Base-by-base conservation (phyloP, 2,888 invertebrate species). In the Melikaiella ostensackeni region DNA sequence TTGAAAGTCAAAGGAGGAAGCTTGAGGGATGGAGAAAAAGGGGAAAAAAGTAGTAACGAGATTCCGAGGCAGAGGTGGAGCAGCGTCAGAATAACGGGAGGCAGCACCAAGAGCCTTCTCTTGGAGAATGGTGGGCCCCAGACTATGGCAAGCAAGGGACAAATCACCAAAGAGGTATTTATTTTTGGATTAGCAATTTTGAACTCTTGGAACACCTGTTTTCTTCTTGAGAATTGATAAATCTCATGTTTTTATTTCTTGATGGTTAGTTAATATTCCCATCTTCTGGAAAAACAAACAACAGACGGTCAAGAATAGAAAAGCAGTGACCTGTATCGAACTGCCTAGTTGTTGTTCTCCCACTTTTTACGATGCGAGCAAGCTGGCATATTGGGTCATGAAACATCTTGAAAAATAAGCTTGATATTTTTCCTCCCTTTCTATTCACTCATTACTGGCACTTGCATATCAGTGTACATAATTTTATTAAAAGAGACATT, bases 51-150 rank as follows among this genome's bases (percentile, higher is more conserved):
- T 73, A 81, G 84, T 66, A 57, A 57, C 8, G 90, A 90, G 33
- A 81, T 86, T 6, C 86, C 90, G 21, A 88, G 89, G 55, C 91
- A 91, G 76, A 85, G 88, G 33, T 91, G 91, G 91, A 91, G 90
- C 85, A 91, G 91, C 84, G 89, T 91, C 57, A 85, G 90, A 75
- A 86, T 91, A 80, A 90, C 90, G 80, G 91, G 89, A 76, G 90
- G 89, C 64, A 91, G 91, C 77, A 91, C 90, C 74, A 91, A 91
- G 86, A 91, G 91, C 76, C 86, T 91, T 62, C 84, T 91, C 42
- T 82, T 91, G 76, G 91, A 91, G 80, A 91, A 91, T 80, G 91
- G 91, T 19, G 90, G 90, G 38, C 90, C 89, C 19, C 90, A 90
- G 77, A 79, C 87, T 46, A 83, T 85, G 57, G 27, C 46, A 5